These are phyloP conservation scores for Brachyptera putata DNA, from an alignment of 2,888 invertebrate genomes.

Conservation along the genomic window DNA sequence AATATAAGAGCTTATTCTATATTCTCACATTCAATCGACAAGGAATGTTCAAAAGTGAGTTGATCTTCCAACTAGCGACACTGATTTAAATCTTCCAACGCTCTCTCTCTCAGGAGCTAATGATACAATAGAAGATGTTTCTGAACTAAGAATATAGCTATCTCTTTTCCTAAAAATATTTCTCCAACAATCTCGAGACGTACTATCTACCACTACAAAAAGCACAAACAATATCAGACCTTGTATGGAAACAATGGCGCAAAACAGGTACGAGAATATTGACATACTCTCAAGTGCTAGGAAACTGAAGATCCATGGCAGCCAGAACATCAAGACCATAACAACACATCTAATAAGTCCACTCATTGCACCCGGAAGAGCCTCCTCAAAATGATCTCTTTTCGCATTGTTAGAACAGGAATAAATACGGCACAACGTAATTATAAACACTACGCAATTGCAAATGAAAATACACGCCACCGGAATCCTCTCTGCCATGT, in stretches of 20 bases:
- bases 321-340: neutral
- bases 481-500: neutral
- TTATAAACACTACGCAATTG: neutral
- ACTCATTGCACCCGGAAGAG: neutral
- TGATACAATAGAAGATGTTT: neutral
- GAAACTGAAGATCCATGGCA: neutral
- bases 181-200: neutral
- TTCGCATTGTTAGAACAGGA: neutral
- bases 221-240: neutral
- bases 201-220: neutral
- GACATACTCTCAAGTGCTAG: too few relatives aligned
- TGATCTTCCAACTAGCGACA: too few relatives aligned
- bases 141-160: neutral
- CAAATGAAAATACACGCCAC: neutral
- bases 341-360: neutral
- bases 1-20: too few relatives aligned
- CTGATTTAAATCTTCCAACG: too few relatives aligned
- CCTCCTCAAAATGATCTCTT: too few relatives aligned
- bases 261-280: neutral
- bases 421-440: neutral
- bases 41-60: too few relatives aligned
- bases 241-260: neutral
- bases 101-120: too few relatives aligned
- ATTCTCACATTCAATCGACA: too few relatives aligned
- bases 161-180: neutral